Base-by-base conservation (phyloP, 53 echinoderm and acorn worm species). In the Holothuria scabra region DNA sequence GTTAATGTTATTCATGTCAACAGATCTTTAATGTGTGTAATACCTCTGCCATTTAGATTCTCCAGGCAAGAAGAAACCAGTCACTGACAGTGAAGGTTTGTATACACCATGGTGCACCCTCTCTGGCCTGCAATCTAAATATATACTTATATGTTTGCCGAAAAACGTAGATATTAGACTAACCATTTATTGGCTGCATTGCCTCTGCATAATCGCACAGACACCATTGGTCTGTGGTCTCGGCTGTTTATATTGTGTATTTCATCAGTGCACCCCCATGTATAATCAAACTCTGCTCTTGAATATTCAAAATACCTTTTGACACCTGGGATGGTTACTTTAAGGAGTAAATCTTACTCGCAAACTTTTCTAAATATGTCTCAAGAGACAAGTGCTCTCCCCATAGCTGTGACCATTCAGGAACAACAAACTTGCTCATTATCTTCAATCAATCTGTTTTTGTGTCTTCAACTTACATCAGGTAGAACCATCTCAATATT, bases 21-120 rank as follows among this genome's bases (percentile, higher is more conserved):
- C 56, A 58, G 32, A 79, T 52, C 22, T 79, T 57, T 52, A 52
- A 16, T 52, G 14, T 52, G 3, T 52, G 52, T 52, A 52, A 52
- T 52, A 52, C 52, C 69, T 69, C 69, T 69, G 69, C 69, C 38
- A 69, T 32, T 19, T 76, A 76, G 76, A 56, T 76, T 46, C 76
- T 12, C 19, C 76, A 41, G 56, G 57, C 76, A 76, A 76, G 76
- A 76, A 76, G 76, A 76, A 76, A 76, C 69, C 69, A 32, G 56
- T 29, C n/a, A 48, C 8, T 76, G 76, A 76, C 3, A 24, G 48
- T 46, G 76, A 76, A 76, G 76, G 76, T 76, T 49, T 37, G 76
- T 76, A 76, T 76, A 31, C 16, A 34, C 21, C 11, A 52, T 26
- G 18, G 52, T 52, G 16, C 52, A 52, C 52, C 52, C 52, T 9